phyloP scores from a whole-genome alignment of 2,797 vertebrate genomes.

The Craterocephalus amniculus region DNA sequence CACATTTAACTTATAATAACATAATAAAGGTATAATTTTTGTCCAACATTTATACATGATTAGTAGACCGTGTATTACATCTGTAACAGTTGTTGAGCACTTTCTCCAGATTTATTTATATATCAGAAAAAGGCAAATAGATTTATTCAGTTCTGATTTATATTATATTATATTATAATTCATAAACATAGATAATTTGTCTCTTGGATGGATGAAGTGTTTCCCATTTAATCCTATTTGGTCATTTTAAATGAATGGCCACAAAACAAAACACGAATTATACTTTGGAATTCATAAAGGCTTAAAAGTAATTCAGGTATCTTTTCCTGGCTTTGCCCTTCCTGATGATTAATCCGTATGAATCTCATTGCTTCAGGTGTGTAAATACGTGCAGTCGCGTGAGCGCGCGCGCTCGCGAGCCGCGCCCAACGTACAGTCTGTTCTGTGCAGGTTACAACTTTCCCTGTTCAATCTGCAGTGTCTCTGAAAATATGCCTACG shows the following conservation, averaged over 20 bases:
- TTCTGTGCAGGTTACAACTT: slow-evolving; percentile 34
- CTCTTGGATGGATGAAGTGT: no score
- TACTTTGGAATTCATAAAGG: no score
- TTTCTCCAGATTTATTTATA: no score
- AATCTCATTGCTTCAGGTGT: slow-evolving; percentile 17
- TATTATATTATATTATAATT: no score
- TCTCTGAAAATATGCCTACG: no score
- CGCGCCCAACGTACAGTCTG: slow-evolving; percentile 34
- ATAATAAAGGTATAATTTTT: neutral
- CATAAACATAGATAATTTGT: no score
- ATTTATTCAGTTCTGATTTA: no score
- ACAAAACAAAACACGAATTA: no score
- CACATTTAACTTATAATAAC: neutral
- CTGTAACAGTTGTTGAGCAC: no score
- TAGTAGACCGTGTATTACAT: neutral
- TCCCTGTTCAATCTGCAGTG: neutral
- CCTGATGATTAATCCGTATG: slow-evolving; percentile 10
- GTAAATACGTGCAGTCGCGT: neutral
- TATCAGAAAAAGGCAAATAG: no score
- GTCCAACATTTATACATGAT: neutral
- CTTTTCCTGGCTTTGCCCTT: neutral
- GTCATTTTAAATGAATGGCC: no score
- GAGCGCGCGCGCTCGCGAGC: neutral
- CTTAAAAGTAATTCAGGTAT: neutral
- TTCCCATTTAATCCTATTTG: no score